Base-by-base conservation (phyloP, 2,888 invertebrate species). In the Drosophila stalkeri region DNA sequence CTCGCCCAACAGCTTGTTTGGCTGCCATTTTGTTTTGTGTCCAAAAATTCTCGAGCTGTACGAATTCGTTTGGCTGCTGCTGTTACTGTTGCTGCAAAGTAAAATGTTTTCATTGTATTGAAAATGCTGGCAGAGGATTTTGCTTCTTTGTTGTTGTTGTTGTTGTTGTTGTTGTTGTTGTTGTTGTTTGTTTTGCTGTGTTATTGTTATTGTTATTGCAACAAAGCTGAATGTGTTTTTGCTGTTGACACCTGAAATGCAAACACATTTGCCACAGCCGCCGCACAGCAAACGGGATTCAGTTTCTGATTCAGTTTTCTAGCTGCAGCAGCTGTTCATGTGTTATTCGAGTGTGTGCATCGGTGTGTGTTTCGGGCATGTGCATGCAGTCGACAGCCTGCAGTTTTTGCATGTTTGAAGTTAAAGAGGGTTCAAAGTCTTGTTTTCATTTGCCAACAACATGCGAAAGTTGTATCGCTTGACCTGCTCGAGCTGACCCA, bases 171-270 rank as follows among this genome's bases (percentile, higher is more conserved):
- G n/a, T n/a, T n/a, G n/a, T n/a, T n/a, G n/a, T n/a, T n/a, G n/a
- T n/a, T 44, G 43, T 41, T 62, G 23, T 63, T 68, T 66, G 59
- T 74, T 62, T 61, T 80, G 18, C 51, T 57, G 35, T 59, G 72
- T 47, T 66, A 43, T 78, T 80, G 80, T 80, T 80, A 54, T 80
- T 86, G 89, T 85, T 85, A 81, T 83, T 82, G 81, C 79, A 85
- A 83, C 84, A 85, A 88, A 88, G 84, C 89, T 79, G 81, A 73
- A 86, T 85, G 85, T 82, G 84, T 84, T 89, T 81, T 89, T 86
- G 82, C 81, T 85, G 89, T 85, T 85, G 84, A 85, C 84, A 85
- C 84, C 84, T 85, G 83, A 82, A 84, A 86, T 77, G 86, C 86
- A 88, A 84, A 84, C 86, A 84, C 88, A 80, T 73, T 83, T 82